Evolutionary conservation across 2,888 invertebrate species (phyloP), one percentile per base, ranked within the genome.

Genomic region (Caenorhabditis zanzibari): DNA sequence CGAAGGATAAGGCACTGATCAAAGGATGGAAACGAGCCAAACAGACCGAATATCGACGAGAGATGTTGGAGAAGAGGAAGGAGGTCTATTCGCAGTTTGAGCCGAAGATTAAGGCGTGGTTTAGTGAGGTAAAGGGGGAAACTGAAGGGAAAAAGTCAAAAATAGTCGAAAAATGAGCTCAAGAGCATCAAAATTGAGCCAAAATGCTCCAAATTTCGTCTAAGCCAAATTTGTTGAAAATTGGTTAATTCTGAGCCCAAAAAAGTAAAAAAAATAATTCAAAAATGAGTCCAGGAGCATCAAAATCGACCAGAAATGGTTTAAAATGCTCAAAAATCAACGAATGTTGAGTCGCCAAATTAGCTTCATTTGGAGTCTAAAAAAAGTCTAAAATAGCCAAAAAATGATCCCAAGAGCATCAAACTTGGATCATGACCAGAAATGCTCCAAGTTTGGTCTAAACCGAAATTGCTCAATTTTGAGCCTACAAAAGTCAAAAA

Each of bases 1-100:
- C 54, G 9, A 79, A 82, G 49, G 82, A 82, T 47, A 52, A 56
- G 22, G 28, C 14, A 12, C 28, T 19, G 1, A 69, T 79, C 19
- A 82, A 77, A 49, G 32, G 41, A 9, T 28, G 77, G 77, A 82
- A 66, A 28, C n/a, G 56, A 16, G 79, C 47, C 19, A 47, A 79
- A 44, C 68, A 68, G 56, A 64, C 68, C 16, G 74, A 69, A 12
- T 82, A 56, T 28, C 63, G 72, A 24, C 28, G 26, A 9, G 54
- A 73, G 24, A 54, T 52, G 64, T 35, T 66, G 5, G 69, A 74
- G 47, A 47, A 73, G 16, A 54, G 82, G 56, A 73, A 74, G n/a
- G 64, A 35, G 9, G 4, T 16, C 2, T 74, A 82, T n/a, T 5
- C 26, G 35, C 10, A 19, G 24, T 74, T 68, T 28, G 79, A 82